These are phyloP conservation scores for Smithornis capensis DNA, from an alignment of 2,113 vertebrate genomes.

Conservation along the genomic window DNA sequence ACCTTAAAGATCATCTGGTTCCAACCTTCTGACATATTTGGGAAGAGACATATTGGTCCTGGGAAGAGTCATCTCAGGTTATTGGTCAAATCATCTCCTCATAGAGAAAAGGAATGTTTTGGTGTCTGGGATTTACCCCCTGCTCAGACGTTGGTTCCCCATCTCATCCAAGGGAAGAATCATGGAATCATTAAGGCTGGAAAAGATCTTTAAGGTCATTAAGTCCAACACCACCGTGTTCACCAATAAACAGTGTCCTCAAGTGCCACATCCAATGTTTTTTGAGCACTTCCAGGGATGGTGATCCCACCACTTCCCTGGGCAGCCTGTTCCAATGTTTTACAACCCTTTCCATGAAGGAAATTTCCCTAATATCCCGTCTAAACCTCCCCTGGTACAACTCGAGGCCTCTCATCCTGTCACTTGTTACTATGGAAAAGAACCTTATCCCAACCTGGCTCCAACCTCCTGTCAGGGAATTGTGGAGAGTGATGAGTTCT, in stretches of 20 bases:
- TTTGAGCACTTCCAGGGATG: background rate
- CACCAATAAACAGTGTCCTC: background rate
- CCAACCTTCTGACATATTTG: fast-evolving
- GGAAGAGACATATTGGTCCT: background rate
- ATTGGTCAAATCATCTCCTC: background rate
- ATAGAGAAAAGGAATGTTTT: background rate
- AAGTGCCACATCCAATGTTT: background rate
- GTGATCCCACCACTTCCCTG: background rate
- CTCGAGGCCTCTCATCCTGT: background rate
- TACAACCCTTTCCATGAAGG: background rate
- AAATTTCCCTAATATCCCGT: background rate
- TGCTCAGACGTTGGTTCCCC: background rate
- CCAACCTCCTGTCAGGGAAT: background rate
- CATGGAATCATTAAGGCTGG: background rate
- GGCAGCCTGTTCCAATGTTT: background rate
- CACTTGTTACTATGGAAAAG: fast-evolving
- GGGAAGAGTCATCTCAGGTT: background rate
- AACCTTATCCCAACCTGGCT: background rate
- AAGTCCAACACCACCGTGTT: background rate
- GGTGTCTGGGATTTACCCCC: background rate
- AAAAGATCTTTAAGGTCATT: background rate
- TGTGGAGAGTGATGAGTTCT: background rate
- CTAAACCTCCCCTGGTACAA: background rate
- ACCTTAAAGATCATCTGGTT: background rate
- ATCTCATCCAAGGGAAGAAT: background rate